Conservation (phyloP, 2,888 invertebrate genomes). For the Oasisia sp. region DNA sequence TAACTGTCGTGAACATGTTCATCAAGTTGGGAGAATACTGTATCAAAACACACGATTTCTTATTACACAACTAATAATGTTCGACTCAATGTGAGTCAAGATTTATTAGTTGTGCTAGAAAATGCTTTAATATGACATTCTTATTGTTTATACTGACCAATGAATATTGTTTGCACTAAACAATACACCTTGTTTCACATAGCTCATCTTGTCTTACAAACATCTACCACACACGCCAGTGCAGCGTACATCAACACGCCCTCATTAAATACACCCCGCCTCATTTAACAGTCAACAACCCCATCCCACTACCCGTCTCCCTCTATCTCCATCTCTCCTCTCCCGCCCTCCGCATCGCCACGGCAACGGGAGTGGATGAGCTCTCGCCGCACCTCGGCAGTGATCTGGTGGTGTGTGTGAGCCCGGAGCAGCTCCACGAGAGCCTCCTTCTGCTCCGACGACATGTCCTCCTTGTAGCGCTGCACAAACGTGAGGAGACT, state of each 20-base stretch:
- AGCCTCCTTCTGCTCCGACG: slow-evolving; percentile 89
- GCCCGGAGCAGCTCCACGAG: slow-evolving; percentile 81
- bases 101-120: too few relatives aligned
- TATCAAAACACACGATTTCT: too few relatives aligned
- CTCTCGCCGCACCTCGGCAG: slow-evolving; percentile 87
- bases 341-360: slow-evolving; percentile 68
- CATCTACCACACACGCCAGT: neutral
- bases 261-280: neutral
- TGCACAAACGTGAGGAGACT: slow-evolving; percentile 92
- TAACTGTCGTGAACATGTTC: neutral
- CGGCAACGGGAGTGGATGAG: slow-evolving; percentile 84
- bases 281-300: neutral
- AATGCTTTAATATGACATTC: too few relatives aligned
- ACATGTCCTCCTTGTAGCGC: slow-evolving; percentile 93
- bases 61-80: too few relatives aligned
- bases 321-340: slow-evolving; percentile 22
- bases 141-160: too few relatives aligned
- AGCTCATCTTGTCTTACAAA: neutral
- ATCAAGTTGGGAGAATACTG: too few relatives aligned
- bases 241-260: neutral
- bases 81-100: too few relatives aligned
- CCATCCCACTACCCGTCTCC: neutral
- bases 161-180: neutral
- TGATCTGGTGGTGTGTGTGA: slow-evolving; percentile 75
- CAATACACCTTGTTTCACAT: neutral